Evolutionary conservation across 2,888 invertebrate species (phyloP), one percentile per base, ranked within the genome.

Genomic region (Platycnemis pennipes): DNA sequence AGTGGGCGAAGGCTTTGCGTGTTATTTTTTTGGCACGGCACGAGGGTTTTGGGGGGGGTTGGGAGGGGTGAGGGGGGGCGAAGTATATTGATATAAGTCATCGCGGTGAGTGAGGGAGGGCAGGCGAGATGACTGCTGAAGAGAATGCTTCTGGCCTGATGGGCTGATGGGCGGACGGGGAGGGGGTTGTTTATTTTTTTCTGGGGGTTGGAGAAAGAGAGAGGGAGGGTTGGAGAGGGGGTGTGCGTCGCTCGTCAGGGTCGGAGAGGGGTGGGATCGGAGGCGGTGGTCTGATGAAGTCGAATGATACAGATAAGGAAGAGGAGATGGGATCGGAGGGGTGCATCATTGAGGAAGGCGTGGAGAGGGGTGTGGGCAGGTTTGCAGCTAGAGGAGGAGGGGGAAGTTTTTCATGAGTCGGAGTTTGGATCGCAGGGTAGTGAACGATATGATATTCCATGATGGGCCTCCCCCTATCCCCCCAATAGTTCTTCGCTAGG

Each of bases 81-180:
- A 46, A 87, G 87, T 19, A n/a, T 26, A 87, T 87, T 87, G 87
- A 87, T 87, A 46, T 45, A 87, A 87, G 87, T 44, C 44, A 87
- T 87, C 37, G 87, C n/a, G 45, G 22, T 22, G 87, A 87, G 87
- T 87, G 86, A 46, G 86, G 77, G 77, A 5, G n/a, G 77, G 37
- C 77, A 44, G 45, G n/a, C 11, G 42, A 86, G 87, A 87, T n/a
- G 87, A 46, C 87, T 87, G 87, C n/a, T 45, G 26, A 87, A 87
- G 87, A n/a, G 87, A 87, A 87, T 87, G n/a, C 87, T 86, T 42
- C n/a, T n/a, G 86, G 19, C 42, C 86, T 87, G 87, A 87, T 87
- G 46, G 87, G 87, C 26, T 4, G 37, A 77, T 19, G 87, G 87
- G 45, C 46, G 37, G 77, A 11, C 37, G 11, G 13, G 49, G 49